Conservation (phyloP, 2,888 invertebrate genomes). For the Galerucella calmariensis region DNA sequence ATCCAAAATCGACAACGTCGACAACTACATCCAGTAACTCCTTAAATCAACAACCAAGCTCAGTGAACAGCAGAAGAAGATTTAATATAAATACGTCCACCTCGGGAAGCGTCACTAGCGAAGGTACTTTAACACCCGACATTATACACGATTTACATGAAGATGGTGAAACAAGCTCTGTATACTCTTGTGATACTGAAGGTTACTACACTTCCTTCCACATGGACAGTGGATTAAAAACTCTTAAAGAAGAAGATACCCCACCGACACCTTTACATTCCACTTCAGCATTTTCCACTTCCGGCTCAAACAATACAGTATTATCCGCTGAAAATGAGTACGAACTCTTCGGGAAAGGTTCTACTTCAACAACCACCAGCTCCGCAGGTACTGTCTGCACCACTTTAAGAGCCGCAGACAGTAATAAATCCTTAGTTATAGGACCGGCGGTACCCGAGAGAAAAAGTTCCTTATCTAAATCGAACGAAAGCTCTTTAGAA, state of each 20-base stretch:
- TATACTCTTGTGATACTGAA: conserved; percentile 96
- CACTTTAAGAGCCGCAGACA: conserved; percentile 77
- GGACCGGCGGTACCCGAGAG: conserved; percentile 86
- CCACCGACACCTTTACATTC: conserved; percentile 80
- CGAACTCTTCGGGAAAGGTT: conserved; percentile 90
- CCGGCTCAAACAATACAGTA: conserved; percentile 75
- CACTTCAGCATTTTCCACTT: conserved; percentile 76
- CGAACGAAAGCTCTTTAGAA: conserved; percentile 67
- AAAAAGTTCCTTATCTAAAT: conserved; percentile 76
- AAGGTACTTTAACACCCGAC: conserved; percentile 86
- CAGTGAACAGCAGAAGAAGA: conserved; percentile 73
- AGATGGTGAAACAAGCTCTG: conserved; percentile 88
- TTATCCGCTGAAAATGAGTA: conserved; percentile 87
- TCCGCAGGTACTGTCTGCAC: conserved; percentile 92
- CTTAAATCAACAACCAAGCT: conserved; percentile 74
- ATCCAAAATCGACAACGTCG: conserved; percentile 76
- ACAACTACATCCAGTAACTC: conserved; percentile 77
- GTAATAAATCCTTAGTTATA: conserved; percentile 71
- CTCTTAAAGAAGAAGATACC: conserved; percentile 81
- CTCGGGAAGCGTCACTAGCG: conserved; percentile 85
- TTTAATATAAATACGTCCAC: conserved; percentile 79
- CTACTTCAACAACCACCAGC: conserved; percentile 90
- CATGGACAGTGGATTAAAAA: conserved; percentile 92
- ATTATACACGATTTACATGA: conserved; percentile 83
- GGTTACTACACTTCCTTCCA: conserved; percentile 98